Conservation (phyloP, 2,113 vertebrate species). For the Hemichromis elongatus region DNA sequence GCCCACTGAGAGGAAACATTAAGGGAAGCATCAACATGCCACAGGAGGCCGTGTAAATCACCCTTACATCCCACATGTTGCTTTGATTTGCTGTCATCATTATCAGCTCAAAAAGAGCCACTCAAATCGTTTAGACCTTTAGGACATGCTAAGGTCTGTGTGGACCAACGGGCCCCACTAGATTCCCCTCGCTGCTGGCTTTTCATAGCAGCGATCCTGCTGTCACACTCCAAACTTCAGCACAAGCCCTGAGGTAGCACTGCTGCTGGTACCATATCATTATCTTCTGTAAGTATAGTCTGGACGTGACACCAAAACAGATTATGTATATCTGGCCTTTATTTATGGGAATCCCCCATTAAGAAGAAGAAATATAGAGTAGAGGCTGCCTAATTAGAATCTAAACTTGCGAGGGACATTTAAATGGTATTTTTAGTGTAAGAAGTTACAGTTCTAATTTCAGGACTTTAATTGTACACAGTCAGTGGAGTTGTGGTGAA, state of each 20-base stretch:
- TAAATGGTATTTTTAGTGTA: slow-evolving; percentile 56
- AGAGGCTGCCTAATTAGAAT: slow-evolving; percentile 62
- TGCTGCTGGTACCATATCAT: slow-evolving; percentile 54
- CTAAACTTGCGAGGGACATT: slow-evolving; percentile 40
- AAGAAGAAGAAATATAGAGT: slow-evolving; percentile 62
- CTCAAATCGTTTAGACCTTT: slow-evolving; percentile 24
- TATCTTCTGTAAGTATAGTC: slow-evolving; percentile 68
- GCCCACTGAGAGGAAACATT: slow-evolving; percentile 52
- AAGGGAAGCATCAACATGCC: slow-evolving; percentile 42
- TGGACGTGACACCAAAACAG: slow-evolving; percentile 58
- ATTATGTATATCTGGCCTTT: slow-evolving; percentile 49
- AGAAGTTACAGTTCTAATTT: slow-evolving; percentile 52
- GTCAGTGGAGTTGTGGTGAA: slow-evolving; percentile 9
- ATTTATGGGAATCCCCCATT: slow-evolving; percentile 67
- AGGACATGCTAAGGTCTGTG: slow-evolving; percentile 12
- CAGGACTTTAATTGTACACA: slow-evolving; percentile 53
- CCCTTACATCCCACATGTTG: slow-evolving; percentile 27
- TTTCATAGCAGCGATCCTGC: slow-evolving; percentile 26
- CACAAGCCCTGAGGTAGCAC: slow-evolving; percentile 42
- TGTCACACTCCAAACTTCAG: slow-evolving; percentile 42
- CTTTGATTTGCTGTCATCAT: slow-evolving; percentile 61
- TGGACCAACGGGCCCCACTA: background rate
- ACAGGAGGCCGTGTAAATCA: slow-evolving; percentile 55
- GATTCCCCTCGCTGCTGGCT: background rate
- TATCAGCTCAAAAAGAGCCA: slow-evolving; percentile 52